These are phyloP conservation scores for Halcyon smyrnensis DNA, from an alignment of 2,797 vertebrate species.

Conservation along the genomic window DNA sequence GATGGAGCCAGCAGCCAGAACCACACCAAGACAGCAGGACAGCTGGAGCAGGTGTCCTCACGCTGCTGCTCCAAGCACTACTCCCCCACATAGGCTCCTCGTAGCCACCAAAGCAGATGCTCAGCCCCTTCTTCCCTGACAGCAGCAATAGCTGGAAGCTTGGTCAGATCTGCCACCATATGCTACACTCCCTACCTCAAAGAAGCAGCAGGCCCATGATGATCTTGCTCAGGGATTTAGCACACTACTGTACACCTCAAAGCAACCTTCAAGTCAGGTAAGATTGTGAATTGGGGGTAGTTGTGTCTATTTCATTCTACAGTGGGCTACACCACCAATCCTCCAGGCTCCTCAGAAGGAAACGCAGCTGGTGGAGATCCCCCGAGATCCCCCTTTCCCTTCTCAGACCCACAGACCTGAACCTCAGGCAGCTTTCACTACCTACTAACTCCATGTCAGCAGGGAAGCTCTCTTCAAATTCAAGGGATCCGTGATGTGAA, in stretches of 20 bases:
- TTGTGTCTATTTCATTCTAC: neutral
- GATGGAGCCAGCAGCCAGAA: neutral
- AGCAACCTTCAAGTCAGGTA: neutral
- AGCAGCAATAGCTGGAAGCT: neutral
- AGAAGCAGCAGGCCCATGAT: neutral
- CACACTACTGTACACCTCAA: neutral
- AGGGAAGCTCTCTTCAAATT: neutral
- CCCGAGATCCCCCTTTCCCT: neutral
- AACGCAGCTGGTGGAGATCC: neutral
- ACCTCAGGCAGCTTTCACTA: neutral
- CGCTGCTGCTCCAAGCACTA: neutral
- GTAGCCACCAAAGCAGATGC: neutral
- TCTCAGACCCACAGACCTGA: rapidly evolving
- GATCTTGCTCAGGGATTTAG: neutral
- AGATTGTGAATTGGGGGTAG: neutral
- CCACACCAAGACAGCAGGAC: neutral
- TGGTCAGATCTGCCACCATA: neutral
- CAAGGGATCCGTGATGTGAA: neutral
- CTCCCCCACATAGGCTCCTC: neutral
- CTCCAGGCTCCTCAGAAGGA: neutral
- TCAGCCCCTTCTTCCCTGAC: neutral
- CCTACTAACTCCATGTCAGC: neutral
- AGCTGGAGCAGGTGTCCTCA: neutral
- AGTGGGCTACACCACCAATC: neutral
- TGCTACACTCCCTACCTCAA: neutral